Conservation (phyloP, 2,797 vertebrate genomes). For the Neopelma chrysocephalum region DNA sequence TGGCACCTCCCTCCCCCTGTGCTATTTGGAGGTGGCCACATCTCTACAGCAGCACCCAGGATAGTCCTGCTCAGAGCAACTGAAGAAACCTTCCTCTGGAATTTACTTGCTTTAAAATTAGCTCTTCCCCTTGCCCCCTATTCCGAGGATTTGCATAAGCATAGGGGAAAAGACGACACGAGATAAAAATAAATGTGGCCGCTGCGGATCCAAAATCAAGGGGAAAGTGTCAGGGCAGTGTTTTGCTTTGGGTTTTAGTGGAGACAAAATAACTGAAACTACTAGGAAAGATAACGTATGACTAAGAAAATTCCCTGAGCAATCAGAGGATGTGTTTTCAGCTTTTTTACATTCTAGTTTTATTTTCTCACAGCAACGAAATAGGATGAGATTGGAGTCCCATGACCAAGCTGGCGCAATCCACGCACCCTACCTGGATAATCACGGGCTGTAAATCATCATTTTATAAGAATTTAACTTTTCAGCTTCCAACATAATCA, state of each 20-base stretch:
- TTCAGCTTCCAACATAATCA: constrained; percentile 81
- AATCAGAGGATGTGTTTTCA: constrained; percentile 70
- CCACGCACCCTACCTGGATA: constrained; percentile 76
- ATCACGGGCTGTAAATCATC: constrained; percentile 77
- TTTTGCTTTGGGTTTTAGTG: constrained; percentile 66
- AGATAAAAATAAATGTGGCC: constrained; percentile 66
- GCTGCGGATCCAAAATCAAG: constrained; percentile 57
- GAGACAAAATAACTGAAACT: constrained; percentile 69
- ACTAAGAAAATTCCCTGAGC: constrained; percentile 73
- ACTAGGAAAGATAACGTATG: constrained; percentile 53
- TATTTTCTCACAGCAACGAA: constrained; percentile 72
- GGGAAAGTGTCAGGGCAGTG: constrained; percentile 66
- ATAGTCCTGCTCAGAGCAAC: background rate
- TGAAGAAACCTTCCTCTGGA: constrained; percentile 33
- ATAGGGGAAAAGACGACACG: constrained; percentile 24
- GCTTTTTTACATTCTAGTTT: constrained; percentile 62
- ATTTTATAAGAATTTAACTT: constrained; percentile 79
- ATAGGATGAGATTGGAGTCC: constrained; percentile 65
- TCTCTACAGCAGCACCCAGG: constrained; percentile 39
- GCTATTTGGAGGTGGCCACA: constrained; percentile 55
- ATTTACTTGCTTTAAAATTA: constrained; percentile 70
- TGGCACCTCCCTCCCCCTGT: constrained; percentile 49
- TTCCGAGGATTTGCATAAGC: constrained; percentile 66
- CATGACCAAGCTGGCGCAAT: constrained; percentile 69
- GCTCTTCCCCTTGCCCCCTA: constrained; percentile 60